Percentiles rank a stretch among this genome's conserved stretches.
Conservation (phyloP, 2,113 vertebrate genomes). For the Cavia porcellus region DNA sequence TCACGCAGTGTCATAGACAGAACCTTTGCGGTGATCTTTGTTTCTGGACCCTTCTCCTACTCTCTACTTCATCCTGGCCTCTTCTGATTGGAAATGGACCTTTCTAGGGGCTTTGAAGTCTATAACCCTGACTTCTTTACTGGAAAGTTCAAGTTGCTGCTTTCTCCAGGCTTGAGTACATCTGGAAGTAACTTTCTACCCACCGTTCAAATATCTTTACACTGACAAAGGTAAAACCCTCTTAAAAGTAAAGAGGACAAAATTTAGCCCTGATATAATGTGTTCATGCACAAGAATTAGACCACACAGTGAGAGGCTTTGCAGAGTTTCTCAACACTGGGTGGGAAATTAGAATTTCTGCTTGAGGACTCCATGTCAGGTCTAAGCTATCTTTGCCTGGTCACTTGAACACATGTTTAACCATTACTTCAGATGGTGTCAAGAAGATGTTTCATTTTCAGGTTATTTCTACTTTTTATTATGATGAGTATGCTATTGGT, state of each 20-base stretch:
- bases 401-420: background rate
- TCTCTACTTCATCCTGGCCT: background rate
- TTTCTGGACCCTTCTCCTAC: background rate
- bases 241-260: constrained; percentile 20
- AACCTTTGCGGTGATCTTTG: background rate
- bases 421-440: background rate
- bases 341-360: background rate
- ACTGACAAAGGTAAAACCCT: background rate
- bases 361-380: background rate
- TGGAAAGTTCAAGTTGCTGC: background rate
- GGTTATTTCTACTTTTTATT: background rate
- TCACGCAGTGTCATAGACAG: background rate
- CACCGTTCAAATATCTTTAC: background rate
- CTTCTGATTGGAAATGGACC: background rate
- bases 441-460: background rate
- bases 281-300: background rate
- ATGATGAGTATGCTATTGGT: background rate
- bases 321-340: background rate
- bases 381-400: background rate
- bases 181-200: background rate
- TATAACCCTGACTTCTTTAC: background rate
- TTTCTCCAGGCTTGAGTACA: background rate
- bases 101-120: background rate
- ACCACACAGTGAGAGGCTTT: background rate
- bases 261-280: background rate